phyloP scores from a whole-genome alignment of 2,797 vertebrate species.

The Anomalospiza imberbis region DNA sequence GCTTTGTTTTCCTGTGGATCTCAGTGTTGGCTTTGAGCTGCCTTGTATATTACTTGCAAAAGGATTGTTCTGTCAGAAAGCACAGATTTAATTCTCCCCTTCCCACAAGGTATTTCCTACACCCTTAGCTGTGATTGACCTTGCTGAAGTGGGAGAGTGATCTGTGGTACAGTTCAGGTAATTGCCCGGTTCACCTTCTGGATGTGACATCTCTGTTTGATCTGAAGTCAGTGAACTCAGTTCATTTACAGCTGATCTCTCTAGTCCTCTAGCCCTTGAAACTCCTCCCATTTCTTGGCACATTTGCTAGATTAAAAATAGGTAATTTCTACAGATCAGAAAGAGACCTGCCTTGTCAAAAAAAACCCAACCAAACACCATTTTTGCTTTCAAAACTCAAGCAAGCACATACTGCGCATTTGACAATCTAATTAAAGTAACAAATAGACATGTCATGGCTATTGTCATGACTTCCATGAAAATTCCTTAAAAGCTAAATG shows the following conservation, averaged over 20 bases:
- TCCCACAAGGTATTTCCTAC: not conserved
- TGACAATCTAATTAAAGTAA: not conserved
- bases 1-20: not conserved
- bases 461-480: not conserved
- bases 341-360: not conserved
- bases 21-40: not conserved
- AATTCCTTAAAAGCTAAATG: not conserved
- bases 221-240: not conserved
- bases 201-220: not conserved
- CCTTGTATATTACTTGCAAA: not conserved
- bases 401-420: rapidly evolving
- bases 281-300: not conserved
- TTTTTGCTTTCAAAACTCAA: not conserved
- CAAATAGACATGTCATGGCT: not conserved
- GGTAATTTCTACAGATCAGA: not conserved
- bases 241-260: not conserved
- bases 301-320: not conserved
- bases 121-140: not conserved
- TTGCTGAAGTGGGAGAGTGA: not conserved
- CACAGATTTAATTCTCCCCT: not conserved
- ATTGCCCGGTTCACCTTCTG: not conserved
- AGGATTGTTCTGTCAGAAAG: not conserved
- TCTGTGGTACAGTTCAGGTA: not conserved
- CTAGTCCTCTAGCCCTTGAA: not conserved
- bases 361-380: not conserved